Conservation (phyloP, 2,888 invertebrate genomes). For the Branchipolynoe longqiensis region DNA sequence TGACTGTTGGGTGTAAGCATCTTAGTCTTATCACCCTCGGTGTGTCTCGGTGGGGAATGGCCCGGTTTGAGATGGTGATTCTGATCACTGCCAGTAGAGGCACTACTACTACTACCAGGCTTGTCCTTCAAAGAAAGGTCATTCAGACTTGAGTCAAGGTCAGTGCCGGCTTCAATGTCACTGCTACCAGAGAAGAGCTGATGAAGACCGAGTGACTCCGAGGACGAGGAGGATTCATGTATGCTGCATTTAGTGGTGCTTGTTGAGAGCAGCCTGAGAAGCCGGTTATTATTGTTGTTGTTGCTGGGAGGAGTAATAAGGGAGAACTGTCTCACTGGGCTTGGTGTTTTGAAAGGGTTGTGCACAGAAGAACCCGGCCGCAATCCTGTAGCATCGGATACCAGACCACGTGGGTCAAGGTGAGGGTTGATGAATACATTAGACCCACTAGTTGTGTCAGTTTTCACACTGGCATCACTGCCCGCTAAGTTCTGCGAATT, state of each 20-base stretch:
- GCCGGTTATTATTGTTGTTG: too few species aligned
- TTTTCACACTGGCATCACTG: too few species aligned
- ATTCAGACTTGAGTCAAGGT: conserved; percentile 28
- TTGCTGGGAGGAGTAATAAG: background rate
- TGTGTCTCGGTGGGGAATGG: background rate
- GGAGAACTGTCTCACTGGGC: background rate
- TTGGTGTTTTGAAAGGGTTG: conserved; percentile 36
- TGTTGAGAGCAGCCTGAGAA: background rate
- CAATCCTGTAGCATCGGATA: background rate
- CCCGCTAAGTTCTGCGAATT: too few species aligned
- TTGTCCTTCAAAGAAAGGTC: conserved; percentile 20
- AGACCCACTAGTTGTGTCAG: too few species aligned
- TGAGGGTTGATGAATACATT: too few species aligned
- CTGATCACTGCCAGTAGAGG: too few species aligned
- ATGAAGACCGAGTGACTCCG: background rate
- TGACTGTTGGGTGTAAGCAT: background rate
- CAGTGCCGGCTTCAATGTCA: background rate
- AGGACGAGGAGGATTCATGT: background rate
- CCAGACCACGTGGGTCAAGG: background rate
- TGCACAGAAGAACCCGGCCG: background rate
- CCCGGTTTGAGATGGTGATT: too few species aligned
- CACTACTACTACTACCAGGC: background rate
- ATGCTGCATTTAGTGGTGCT: background rate
- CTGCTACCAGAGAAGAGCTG: conserved; percentile 17
- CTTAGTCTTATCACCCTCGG: background rate